Evolutionary conservation across 2,888 invertebrate genomes (phyloP), one percentile per base, ranked within the genome.

Genomic region (Tricholauxania praeusta): DNA sequence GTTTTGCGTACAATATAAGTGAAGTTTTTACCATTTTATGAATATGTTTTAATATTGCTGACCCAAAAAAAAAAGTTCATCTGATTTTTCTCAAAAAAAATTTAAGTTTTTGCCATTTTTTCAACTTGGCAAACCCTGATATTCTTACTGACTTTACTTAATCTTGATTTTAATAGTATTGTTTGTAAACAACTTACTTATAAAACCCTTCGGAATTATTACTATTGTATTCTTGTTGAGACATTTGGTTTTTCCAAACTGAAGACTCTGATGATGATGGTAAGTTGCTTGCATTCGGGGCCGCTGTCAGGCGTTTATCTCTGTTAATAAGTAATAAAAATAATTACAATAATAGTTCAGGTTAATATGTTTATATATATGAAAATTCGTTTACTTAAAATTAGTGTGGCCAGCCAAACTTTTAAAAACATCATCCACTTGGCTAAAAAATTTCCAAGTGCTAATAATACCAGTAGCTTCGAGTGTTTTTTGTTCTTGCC

Each of bases 191-290:
- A 22, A 71, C 77, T 72, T 77, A 86, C 86, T 86, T 86, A 73
- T 86, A 86, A 84, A 86, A 86, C 79, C 86, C 84, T 82, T 86
- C 86, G 82, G 86, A 82, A 79, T 86, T 86, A 78, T 85, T 86
- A 75, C 84, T 86, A 72, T 84, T 84, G 74, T 86, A 86, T 80
- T 86, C 86, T 84, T 86, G 86, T 77, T 86, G 86, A 83, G 86
- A 85, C 86, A 86, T 86, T 86, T 84, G 84, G 84, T 84, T 86
- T 81, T 86, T 86, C 86, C 86, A 86, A 78, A 86, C 86, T 81
- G 86, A 85, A 74, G 86, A 86, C 79, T 86, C 86, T 64, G 86
- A 82, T 77, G 85, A 85, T 74, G 85, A 84, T 72, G 86, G 85
- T 84, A 86, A 82, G 72, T 81, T 86, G 78, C 84, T 82, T 70